Conservation (phyloP, 2,113 vertebrate genomes). For the Riparia riparia region DNA sequence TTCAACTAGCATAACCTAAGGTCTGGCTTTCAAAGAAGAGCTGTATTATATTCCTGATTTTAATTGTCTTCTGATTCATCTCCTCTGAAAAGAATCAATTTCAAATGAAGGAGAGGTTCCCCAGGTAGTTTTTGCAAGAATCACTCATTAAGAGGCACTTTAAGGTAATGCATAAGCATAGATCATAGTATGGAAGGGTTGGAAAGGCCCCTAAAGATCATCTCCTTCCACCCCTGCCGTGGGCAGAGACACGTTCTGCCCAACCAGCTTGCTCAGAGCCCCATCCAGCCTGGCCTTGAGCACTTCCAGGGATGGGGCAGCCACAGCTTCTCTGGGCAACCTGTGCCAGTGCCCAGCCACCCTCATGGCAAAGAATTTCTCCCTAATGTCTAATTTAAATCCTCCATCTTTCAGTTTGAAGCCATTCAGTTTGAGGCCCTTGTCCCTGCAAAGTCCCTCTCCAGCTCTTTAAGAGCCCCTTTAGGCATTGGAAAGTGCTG, state of each 20-base stretch:
- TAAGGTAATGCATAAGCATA: not conserved
- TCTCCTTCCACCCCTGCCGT: fast-evolving
- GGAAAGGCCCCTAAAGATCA: not conserved
- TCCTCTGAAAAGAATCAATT: not conserved
- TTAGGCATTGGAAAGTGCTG: not conserved
- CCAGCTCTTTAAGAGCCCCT: not conserved
- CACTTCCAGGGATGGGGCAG: not conserved
- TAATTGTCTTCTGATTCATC: not conserved
- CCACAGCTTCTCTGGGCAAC: not conserved
- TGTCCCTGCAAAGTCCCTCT: not conserved
- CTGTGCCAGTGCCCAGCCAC: not conserved
- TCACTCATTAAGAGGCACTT: not conserved
- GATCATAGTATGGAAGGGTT: not conserved
- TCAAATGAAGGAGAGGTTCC: not conserved
- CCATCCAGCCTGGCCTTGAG: not conserved
- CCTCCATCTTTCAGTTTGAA: not conserved
- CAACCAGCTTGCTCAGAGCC: not conserved
- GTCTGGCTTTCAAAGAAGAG: not conserved
- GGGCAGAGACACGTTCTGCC: not conserved
- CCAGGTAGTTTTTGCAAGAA: not conserved
- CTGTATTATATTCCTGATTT: not conserved
- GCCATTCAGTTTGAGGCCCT: not conserved
- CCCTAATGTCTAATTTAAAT: not conserved
- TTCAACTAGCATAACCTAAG: not conserved
- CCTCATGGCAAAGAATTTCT: not conserved